Evolutionary conservation across 2,797 vertebrate species (phyloP).

Genomic region (Tauraco hartlaubi): DNA sequence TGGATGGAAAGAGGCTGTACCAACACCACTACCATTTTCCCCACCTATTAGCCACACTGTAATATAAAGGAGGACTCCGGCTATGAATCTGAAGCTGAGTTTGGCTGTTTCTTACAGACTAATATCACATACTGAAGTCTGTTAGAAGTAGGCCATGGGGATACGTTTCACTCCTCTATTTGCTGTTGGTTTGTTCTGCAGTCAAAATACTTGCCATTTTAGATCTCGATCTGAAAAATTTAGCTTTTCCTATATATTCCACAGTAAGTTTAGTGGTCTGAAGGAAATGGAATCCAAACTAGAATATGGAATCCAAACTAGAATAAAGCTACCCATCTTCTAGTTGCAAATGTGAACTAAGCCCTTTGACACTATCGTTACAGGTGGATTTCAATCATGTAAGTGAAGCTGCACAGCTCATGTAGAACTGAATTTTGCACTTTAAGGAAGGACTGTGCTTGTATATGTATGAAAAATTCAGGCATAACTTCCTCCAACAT

Average conservation of each 20-base stretch:
- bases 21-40: background rate
- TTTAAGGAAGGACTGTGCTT: background rate
- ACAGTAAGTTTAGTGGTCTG: background rate
- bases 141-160: background rate
- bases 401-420: background rate
- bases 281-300: too few relatives aligned
- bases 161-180: background rate
- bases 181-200: background rate
- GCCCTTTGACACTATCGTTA: background rate
- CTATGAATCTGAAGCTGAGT: background rate
- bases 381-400: background rate
- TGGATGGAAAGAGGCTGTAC: background rate
- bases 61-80: background rate
- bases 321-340: background rate
- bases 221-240: background rate
- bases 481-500: background rate
- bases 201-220: background rate
- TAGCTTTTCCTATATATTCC: background rate
- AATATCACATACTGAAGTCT: background rate
- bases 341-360: background rate
- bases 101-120: background rate
- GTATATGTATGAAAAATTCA: background rate
- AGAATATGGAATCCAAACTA: background rate
- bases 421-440: background rate
- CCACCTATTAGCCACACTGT: background rate